Base-by-base conservation (phyloP, 2,888 invertebrate genomes). In the Scaptomyza caliginosa region DNA sequence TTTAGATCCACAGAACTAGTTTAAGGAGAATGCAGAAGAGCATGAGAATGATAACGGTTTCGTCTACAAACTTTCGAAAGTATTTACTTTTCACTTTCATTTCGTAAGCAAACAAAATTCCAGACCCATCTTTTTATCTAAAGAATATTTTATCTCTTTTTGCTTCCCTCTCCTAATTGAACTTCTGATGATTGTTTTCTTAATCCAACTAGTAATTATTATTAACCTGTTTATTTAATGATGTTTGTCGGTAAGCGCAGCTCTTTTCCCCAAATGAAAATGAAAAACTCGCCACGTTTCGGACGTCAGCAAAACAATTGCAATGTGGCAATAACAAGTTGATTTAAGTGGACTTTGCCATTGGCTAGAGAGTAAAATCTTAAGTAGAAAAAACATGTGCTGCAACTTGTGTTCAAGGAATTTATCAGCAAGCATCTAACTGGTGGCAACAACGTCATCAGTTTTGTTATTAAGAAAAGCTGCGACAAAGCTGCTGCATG, bases 291-390 rank as follows among this genome's bases (percentile, higher is more conserved):
- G 51, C 77, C 69, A 64, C 66, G 74, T 67, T 64, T 57, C 38
- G 32, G 36, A 23, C 30, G 21, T 38, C 51, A 68, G 65, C 68
- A 58, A 63, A 56, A 62, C 74, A 79, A 49, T 68, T 57, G 50
- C 32, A 45, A 38, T 51, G 60, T 64, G 74, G 77, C 66, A 36
- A 74, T 76, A 83, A 80, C 79, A 50, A 57, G 77, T 69, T 63
- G 54, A 51, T 45, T 54, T 56, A 32, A 54, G 55, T 48, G 46
- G 77, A n/a, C n/a, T n/a, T n/a, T n/a, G n/a, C n/a, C n/a, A n/a
- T n/a, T n/a, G n/a, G 59, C 75, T 58, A 38, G 75, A 84, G 77
- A 81, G 81, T 81, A 82, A 81, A 81, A 81, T 81, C 82, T 74
- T 40, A 65, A 54, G 59, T 45, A 45, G 79, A 70, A 76, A 84